Evolutionary conservation across 2,888 invertebrate genomes (phyloP).

Genomic region (Ligdia adustata): DNA sequence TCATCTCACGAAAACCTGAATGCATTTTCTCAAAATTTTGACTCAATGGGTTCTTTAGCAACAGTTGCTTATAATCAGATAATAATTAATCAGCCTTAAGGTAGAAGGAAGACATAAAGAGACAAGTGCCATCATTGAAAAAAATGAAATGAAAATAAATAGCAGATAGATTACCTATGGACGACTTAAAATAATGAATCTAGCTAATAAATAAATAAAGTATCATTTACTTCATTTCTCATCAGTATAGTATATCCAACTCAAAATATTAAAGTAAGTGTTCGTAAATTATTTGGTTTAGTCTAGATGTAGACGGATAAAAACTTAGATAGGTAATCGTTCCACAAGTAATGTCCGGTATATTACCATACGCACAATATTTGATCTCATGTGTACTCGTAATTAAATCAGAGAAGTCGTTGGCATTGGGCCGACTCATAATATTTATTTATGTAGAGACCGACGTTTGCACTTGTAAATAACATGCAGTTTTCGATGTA

Average conservation of each 20-base stretch:
- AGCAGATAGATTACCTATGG: no score
- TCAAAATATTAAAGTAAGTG: slow-evolving; percentile 3
- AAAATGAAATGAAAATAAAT: no score
- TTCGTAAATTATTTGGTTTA: no score
- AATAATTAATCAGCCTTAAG: no score
- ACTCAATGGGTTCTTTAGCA: no score
- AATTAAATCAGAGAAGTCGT: slow-evolving; percentile 37
- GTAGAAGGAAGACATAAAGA: no score
- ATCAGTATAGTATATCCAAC: slow-evolving; percentile 2
- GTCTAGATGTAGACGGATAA: background rate
- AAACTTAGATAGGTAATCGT: background rate
- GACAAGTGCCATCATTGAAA: no score
- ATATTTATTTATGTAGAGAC: slow-evolving; percentile 30
- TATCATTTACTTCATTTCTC: slow-evolving; percentile 13
- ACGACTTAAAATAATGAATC: no score
- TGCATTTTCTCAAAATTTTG: no score
- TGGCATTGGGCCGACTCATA: slow-evolving; percentile 37
- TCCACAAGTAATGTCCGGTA: background rate
- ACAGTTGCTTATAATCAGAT: no score
- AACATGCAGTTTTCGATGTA: slow-evolving; percentile 3
- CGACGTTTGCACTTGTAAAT: slow-evolving; percentile 9
- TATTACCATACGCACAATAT: slow-evolving; percentile 18
- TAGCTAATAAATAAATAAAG: no score
- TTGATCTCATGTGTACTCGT: slow-evolving; percentile 15
- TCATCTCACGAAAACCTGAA: no score